Base-by-base conservation (phyloP, 2,113 vertebrate species). In the Xenus cinereus region DNA sequence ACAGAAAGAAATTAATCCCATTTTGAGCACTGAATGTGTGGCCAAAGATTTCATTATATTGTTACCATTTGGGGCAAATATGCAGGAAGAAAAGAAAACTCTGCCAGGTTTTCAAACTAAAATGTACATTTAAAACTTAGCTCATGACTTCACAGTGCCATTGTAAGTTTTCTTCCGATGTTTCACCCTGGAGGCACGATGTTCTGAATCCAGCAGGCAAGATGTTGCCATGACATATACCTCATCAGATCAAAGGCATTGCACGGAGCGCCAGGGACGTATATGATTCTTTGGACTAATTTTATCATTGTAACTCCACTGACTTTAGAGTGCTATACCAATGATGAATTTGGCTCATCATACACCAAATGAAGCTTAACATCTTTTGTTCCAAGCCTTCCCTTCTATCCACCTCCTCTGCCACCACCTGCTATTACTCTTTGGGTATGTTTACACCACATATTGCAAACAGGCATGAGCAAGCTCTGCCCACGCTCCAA, bases 401-500 rank as follows among this genome's bases (percentile, higher is more conserved):
- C 57, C 79, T 95, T 95, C 91, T 54, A 85, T 79, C 81, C 45
- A 94, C 94, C 89, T 96, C 92, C 94, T 97, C 94, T 95, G 92
- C 95, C 90, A 97, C 95, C 94, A 95, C 95, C 92, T 96, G 96
- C 92, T 97, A 93, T 93, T 94, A 92, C 92, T 97, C 95, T 94
- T 95, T 92, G 95, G 75, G 81, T 95, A 76, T 96, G 93, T 97
- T 96, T 96, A 94, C 74, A 89, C 81, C 94, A 95, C 93, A 91
- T 96, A 96, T 91, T 96, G 95, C 93, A 97, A 97, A 96, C 89
- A 96, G 93, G 77, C 94, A 96, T 85, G 94, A 96, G 94, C 91
- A 93, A 96, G 93, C 91, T 89, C 93, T 96, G 91, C 96, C 95
- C 94, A 97, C 91, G 45, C 91, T 95, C 69, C 93, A 95, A 96